These are phyloP conservation scores for Crematogaster levior DNA, from an alignment of 2,888 invertebrate genomes.

Conservation along the genomic window DNA sequence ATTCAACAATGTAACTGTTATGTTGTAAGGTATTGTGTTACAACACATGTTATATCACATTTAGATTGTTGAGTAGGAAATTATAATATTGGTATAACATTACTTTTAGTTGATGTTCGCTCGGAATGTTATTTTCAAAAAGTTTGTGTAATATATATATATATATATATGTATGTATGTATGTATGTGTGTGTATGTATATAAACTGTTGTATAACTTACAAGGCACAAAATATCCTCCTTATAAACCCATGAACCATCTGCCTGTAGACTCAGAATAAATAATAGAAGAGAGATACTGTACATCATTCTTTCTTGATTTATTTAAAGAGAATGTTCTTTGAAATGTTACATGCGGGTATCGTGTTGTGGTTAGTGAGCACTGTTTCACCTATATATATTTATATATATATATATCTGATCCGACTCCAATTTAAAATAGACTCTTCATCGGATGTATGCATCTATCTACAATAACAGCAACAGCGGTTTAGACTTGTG, in stretches of 20 bases:
- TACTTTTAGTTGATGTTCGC: no score
- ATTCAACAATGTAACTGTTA: no score
- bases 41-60: no score
- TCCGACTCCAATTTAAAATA: neutral
- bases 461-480: neutral
- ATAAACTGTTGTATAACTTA: slow-evolving; percentile 4
- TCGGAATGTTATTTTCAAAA: no score
- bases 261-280: neutral
- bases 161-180: no score
- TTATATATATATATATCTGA: neutral
- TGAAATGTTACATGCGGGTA: neutral
- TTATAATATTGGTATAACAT: no score
- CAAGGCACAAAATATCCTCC: neutral
- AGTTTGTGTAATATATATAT: no score
- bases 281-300: neutral
- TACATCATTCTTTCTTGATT: slow-evolving; percentile 16
- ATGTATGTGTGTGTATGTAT: neutral
- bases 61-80: no score
- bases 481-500: neutral
- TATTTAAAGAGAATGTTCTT: slow-evolving; percentile 11
- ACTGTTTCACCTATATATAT: neutral
- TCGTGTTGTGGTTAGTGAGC: neutral
- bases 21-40: no score
- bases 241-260: neutral
- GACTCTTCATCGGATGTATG: neutral